Percentiles rank a stretch among this genome's conserved stretches.
Evolutionary conservation across 2,797 vertebrate genomes (phyloP).

Genomic region (Onychomys torridus): DNA sequence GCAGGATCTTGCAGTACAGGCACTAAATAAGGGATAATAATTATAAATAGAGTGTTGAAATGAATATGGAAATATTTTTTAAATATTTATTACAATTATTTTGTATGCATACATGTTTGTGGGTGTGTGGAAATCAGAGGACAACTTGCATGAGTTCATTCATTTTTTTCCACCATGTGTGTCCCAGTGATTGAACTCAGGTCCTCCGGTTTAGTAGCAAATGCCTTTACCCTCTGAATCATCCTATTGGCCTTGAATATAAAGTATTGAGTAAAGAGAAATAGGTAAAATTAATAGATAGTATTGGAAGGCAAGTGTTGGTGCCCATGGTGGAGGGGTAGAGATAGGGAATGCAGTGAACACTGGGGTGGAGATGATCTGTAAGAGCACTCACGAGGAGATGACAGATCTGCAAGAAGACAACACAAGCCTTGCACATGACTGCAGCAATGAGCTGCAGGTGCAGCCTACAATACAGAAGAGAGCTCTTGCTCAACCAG

Average conservation of each 20-base stretch:
- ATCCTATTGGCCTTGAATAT: background rate
- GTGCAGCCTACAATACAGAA: background rate
- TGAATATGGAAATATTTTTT: background rate
- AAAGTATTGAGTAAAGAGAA: conserved; percentile 2
- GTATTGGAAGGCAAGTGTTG: background rate
- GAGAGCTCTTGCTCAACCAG: background rate
- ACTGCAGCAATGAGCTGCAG: background rate
- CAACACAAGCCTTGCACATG: background rate
- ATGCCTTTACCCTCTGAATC: no score
- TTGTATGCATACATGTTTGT: no score
- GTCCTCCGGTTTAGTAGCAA: background rate
- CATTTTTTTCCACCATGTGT: background rate
- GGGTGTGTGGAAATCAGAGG: background rate
- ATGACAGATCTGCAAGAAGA: background rate
- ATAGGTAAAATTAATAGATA: background rate
- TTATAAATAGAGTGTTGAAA: conserved; percentile 12
- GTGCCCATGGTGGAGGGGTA: background rate
- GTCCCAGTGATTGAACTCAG: background rate
- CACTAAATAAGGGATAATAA: conserved; percentile 31
- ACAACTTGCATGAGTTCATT: background rate
- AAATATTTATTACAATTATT: background rate
- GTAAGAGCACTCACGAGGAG: background rate
- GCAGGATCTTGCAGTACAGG: background rate
- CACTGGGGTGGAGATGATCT: background rate
- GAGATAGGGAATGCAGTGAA: no score